A percentile compares a stretch with the other conserved stretches of the same genome.
Evolutionary conservation across 1,140 invertebrate genomes (phyloP).

Genomic region (Bacillus rossius): DNA sequence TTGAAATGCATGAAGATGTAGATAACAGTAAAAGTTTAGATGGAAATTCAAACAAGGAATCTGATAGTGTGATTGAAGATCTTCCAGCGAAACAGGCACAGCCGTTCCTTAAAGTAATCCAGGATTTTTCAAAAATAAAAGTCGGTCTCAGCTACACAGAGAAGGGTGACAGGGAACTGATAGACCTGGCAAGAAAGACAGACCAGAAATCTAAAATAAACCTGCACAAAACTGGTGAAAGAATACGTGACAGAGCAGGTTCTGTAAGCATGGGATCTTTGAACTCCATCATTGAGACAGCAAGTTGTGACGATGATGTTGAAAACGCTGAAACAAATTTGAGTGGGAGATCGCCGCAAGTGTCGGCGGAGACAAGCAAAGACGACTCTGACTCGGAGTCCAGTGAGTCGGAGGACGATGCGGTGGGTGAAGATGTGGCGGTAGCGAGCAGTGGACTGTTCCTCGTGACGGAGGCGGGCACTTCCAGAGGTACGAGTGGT

Average conservation of each 20-base stretch:
- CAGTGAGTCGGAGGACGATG: slow-evolving; percentile 32
- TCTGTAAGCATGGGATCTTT: background rate
- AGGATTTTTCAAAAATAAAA: slow-evolving; percentile 77
- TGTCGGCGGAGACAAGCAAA: background rate
- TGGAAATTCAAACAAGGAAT: no score
- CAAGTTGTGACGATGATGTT: background rate
- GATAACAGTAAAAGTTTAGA: background rate
- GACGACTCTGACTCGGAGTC: slow-evolving; percentile 35
- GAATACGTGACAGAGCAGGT: background rate
- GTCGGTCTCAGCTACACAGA: slow-evolving; percentile 64
- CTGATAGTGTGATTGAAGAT: no score
- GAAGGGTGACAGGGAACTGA: slow-evolving; percentile 51
- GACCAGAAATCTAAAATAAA: background rate
- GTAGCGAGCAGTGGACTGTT: slow-evolving; percentile 56
- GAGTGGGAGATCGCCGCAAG: background rate
- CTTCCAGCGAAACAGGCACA: background rate
- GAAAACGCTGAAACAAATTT: background rate
- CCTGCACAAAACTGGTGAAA: background rate
- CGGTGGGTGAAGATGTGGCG: slow-evolving; percentile 33
- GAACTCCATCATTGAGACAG: background rate
- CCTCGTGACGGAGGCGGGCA: slow-evolving; percentile 43
- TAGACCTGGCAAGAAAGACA: background rate
- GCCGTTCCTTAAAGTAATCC: slow-evolving; percentile 50
- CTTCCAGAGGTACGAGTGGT: background rate
- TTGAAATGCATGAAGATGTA: background rate